Base-by-base conservation (phyloP, 2,888 invertebrate genomes). In the Lycocerus yunnanus region DNA sequence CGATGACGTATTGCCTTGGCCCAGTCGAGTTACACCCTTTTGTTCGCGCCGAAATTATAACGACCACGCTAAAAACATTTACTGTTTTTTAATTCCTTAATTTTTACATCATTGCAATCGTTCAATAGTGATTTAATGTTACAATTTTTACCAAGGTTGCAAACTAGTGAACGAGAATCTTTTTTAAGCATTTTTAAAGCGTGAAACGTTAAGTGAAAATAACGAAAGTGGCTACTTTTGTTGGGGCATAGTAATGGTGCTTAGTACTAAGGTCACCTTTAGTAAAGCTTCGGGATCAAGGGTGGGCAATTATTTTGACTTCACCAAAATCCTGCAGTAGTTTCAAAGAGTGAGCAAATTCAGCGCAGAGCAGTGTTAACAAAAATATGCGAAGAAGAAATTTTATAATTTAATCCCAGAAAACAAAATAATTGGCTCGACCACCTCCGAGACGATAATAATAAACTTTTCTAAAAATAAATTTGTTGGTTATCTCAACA, bases 1-100 rank as follows among this genome's bases (percentile, higher is more conserved):
- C 83, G 84, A 84, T 85, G 85, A 85, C 83, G 84, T 84, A 85
- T 85, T 84, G 83, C 81, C 82, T 81, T 82, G 80, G 81, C 82
- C 83, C 81, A 82, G 82, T 79, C 77, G 75, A 81, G 81, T 81
- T 81, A 79, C 78, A 83, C 82, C 82, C 82, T 81, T 83, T 81
- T 82, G 79, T 80, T 80, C 77, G 74, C 74, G 76, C 77, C 80
- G 77, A 74, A 78, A 78, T 77, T 76, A 73, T 82, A 81, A 79
- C 73, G 77, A 61, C 80, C 81, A 73, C 79, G 71, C 81, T 78
- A 72, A 84, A 83, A 83, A 83, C 81, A 80, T 82, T 80, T 58
- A 58, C 65, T 66, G 18, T 69, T 20, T 69, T 76, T 72, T 61
- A 43, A 43, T 43, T 43, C 43, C 43, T n/a, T n/a, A n/a, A 43